Conservation (phyloP, 2,888 invertebrate species). For the Parascotia fuliginaria region DNA sequence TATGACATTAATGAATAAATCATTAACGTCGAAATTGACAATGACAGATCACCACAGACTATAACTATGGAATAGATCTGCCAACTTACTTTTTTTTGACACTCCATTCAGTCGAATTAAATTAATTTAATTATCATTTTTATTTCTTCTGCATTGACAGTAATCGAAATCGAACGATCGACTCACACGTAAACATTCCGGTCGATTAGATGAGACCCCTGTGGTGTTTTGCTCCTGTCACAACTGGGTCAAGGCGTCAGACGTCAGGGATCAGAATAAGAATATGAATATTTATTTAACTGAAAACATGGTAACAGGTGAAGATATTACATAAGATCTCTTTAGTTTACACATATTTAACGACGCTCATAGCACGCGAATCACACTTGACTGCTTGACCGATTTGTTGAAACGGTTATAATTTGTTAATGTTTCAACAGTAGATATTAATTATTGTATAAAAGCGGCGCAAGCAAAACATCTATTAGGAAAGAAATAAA, state of each 20-base stretch:
- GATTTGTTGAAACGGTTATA: no score
- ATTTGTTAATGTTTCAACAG: no score
- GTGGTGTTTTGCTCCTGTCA: conserved; percentile 37
- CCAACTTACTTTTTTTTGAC: neutral
- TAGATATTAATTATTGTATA: no score
- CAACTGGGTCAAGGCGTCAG: conserved; percentile 39
- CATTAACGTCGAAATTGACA: neutral
- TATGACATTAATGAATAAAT: neutral
- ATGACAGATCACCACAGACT: neutral
- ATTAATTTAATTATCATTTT: neutral
- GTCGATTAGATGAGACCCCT: conserved; percentile 25
- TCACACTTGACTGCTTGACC: no score
- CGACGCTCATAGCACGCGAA: no score
- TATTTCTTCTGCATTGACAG: conserved; percentile 3
- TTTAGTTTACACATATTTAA: no score
- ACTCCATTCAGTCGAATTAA: neutral
- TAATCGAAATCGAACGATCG: conserved; percentile 28
- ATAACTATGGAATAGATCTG: neutral
- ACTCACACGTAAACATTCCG: conserved; percentile 35
- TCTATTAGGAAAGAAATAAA: no score
- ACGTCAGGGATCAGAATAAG: no score
- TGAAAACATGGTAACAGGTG: conserved; percentile 23
- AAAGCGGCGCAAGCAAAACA: no score
- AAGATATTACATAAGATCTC: no score
- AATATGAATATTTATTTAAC: conserved; percentile 34